Base-by-base conservation (phyloP, 2,888 invertebrate species). In the Patella depressa region DNA sequence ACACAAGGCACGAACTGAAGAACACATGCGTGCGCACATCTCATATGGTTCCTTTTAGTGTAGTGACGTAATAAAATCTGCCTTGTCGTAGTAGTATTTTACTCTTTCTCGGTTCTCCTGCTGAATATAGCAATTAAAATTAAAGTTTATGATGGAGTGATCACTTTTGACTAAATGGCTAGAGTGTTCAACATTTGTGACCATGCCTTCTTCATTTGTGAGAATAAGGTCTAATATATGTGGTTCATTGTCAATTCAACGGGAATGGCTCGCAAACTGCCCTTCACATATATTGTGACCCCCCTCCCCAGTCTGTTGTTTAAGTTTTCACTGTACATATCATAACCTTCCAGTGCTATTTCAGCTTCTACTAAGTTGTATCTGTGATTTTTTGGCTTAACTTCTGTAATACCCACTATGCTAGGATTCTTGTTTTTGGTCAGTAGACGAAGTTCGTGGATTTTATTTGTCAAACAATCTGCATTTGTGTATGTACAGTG, bases 121-220 rank as follows among this genome's bases (percentile, higher is more conserved):
- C 14, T 17, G 57, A 15, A 57, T 57, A 3, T 57, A 57, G 57
- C 57, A 57, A 17, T 57, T 57, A 17, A 57, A 57, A 17, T 2
- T 57, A 4, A 57, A 57, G 57, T 57, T 57, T 57, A 57, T 57
- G 15, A 57, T 15, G 3, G 57, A 57, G 57, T 57, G 57, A 57
- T 57, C 57, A 57, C 74, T 74, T 57, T 74, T 74, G 7, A 65
- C 74, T 12, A 74, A 29, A 9, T 65, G 74, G 14, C 57, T 29
- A 29, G 34, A 3, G 14, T 59, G 59, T 19, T 57, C 19, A 7
- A 75, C 15, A 55, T 78, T 34, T 34, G 34, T 34, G 34, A 34
- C 34, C 78, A 78, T 78, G n/a, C 65, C 72, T 24, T 78, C 78
- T 69, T 78, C 78, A 54, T 76, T 76, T 4, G 78, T 78, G 7